phyloP scores from a whole-genome alignment of 2,797 vertebrate species.

The Dermochelys coriacea region DNA sequence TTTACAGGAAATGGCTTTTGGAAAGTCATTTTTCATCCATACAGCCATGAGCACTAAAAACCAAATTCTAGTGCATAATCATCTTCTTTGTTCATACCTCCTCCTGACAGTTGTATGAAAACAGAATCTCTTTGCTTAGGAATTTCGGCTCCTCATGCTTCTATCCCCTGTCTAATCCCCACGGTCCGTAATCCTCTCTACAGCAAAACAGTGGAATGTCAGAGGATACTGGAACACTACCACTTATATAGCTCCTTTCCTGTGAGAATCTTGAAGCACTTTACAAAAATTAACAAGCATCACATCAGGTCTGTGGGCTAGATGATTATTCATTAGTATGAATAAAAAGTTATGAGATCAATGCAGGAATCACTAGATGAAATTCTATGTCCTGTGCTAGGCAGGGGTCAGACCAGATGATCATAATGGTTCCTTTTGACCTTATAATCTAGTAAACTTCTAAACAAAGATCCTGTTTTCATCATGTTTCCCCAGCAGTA shows the following conservation, averaged over 20 bases:
- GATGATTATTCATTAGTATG: neutral
- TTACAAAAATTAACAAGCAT: neutral
- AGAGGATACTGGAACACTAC: neutral
- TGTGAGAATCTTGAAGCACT: neutral
- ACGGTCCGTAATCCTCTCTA: neutral
- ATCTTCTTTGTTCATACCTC: neutral
- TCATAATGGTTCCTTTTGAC: neutral
- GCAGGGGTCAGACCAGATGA: neutral
- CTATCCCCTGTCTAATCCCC: constrained; percentile 23
- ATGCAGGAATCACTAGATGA: neutral
- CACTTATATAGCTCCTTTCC: neutral
- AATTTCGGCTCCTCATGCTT: constrained; percentile 5
- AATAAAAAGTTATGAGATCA: neutral
- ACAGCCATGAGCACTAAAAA: neutral
- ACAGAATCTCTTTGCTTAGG: neutral
- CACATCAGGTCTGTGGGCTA: neutral
- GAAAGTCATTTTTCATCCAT: neutral
- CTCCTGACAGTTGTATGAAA: neutral
- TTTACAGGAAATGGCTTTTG: neutral
- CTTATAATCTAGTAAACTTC: neutral
- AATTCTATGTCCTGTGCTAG: neutral
- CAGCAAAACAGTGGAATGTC: neutral
- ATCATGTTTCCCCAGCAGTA: neutral
- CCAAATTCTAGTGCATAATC: neutral
- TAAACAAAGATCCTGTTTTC: neutral